A percentile compares a stretch with the other conserved stretches of the same genome.
Conservation (phyloP, 1,140 invertebrate species). For the Caenorhabditis elegans region WBcel235 BX284604.4:7484001-7484500, state of each 20-base stretch:
- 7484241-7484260: background rate
- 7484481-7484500: slow-evolving; percentile 9
- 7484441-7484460: slow-evolving; percentile 17
- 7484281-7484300: slow-evolving; percentile 10
- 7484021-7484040: background rate
- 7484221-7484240: background rate
- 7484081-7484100: background rate
- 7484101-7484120: background rate
- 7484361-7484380: background rate
- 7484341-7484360: background rate
- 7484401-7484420: background rate
- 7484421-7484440: slow-evolving; percentile 4
- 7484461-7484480: background rate
- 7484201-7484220: background rate
- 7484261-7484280: background rate
- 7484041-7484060: background rate
- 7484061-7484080: slow-evolving; percentile 6
- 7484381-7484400: background rate
- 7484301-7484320: slow-evolving; percentile 6
- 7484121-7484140: background rate
- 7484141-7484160: background rate
- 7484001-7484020: background rate
- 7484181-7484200: background rate
- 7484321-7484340: slow-evolving; percentile 2
- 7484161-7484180: background rate